A percentile compares a stretch with the other conserved stretches of the same genome.
Evolutionary conservation across 2,113 vertebrate genomes (phyloP).

Genomic region (Scopus umbretta): DNA sequence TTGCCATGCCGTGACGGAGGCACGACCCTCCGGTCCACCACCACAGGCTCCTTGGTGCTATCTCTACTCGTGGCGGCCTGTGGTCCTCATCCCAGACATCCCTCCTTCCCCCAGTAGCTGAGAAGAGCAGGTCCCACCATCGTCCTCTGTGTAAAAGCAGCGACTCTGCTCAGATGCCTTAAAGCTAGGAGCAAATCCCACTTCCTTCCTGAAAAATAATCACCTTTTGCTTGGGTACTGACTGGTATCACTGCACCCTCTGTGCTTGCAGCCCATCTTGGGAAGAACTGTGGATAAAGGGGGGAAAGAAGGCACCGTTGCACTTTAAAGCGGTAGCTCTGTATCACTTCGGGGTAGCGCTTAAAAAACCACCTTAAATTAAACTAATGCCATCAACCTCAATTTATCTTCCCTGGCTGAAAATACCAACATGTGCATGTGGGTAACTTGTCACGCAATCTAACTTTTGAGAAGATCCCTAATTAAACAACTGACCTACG

Average conservation of each 20-base stretch:
- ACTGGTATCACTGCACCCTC: not conserved
- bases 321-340: not conserved
- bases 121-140: not conserved
- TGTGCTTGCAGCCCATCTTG: not conserved
- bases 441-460: not conserved
- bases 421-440: not conserved
- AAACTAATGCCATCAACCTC: not conserved
- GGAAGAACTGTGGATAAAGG: not conserved
- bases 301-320: fast-evolving
- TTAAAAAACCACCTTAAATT: not conserved
- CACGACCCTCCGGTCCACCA: not conserved
- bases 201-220: not conserved
- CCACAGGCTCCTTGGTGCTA: fast-evolving
- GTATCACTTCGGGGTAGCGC: not conserved
- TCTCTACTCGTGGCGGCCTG: fast-evolving
- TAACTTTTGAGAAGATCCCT: conserved; percentile 28
- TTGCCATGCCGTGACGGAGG: fast-evolving
- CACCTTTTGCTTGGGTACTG: not conserved
- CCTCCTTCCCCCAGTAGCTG: not conserved
- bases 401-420: not conserved
- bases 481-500: not conserved
- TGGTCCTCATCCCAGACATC: not conserved
- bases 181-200: not conserved
- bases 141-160: not conserved
- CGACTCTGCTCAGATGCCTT: not conserved